Percentiles rank a stretch among this genome's conserved stretches.
Conservation (phyloP, 2,888 invertebrate genomes). For the Mantis religiosa region DNA sequence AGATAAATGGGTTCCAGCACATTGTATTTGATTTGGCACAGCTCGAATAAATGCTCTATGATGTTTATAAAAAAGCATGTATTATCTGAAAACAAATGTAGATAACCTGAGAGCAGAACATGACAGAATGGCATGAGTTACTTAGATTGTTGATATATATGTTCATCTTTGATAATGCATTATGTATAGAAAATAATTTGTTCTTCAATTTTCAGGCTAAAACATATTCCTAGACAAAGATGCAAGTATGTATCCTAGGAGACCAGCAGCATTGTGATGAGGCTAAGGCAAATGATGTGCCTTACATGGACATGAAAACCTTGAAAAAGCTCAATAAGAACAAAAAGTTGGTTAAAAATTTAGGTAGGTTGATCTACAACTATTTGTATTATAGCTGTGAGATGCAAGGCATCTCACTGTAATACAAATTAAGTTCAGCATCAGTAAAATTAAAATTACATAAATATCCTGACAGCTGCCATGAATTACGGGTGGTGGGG, state of each 20-base stretch:
- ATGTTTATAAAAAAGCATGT: conserved; percentile 49
- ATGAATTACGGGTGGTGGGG: no score
- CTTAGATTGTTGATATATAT: no score
- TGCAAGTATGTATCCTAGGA: conserved; percentile 97
- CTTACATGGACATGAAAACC: conserved; percentile 97
- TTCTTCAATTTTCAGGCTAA: conserved; percentile 64
- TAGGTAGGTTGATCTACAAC: conserved; percentile 66
- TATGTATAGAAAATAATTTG: neutral
- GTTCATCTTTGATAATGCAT: conserved; percentile 19
- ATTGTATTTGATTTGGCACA: no score
- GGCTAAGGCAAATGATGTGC: conserved; percentile 84
- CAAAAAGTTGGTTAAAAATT: conserved; percentile 99
- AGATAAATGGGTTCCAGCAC: no score
- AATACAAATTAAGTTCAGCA: no score
- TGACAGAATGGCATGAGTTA: neutral
- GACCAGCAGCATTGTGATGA: conserved; percentile 99
- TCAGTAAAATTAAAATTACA: no score
- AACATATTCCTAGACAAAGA: conserved; percentile 96
- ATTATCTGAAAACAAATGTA: conserved; percentile 49
- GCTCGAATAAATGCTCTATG: conserved; percentile 35
- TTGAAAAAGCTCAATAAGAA: conserved; percentile 99
- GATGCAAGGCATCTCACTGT: no score
- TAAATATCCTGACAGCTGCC: no score
- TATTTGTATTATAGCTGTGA: no score
- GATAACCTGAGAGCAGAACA: conserved; percentile 33